These are phyloP conservation scores for Hipparchia sbordonii DNA, from an alignment of 2,888 invertebrate species.

Conservation along the genomic window DNA sequence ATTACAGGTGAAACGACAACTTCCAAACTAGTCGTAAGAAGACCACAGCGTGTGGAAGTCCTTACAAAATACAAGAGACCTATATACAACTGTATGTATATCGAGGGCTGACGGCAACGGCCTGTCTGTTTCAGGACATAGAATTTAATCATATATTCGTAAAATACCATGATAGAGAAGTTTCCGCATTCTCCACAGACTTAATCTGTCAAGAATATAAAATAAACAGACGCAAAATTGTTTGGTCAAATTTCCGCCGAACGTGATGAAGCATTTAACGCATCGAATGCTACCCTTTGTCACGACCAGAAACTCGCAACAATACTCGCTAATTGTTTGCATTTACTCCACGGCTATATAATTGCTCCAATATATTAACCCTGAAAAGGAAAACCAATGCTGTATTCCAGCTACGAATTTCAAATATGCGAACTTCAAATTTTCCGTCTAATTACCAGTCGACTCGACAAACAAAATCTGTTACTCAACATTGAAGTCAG, in stretches of 20 bases:
- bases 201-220: slow-evolving; percentile 21
- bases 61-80: too few relatives aligned
- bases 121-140: too few relatives aligned
- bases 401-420: slow-evolving; percentile 7
- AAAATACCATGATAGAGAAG: not conserved
- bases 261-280: slow-evolving; percentile 61
- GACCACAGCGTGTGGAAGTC: too few relatives aligned
- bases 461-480: slow-evolving; percentile 21
- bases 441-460: slow-evolving; percentile 18
- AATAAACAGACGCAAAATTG: slow-evolving; percentile 37
- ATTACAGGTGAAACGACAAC: too few relatives aligned
- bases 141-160: not conserved
- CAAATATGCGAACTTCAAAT: slow-evolving; percentile 6
- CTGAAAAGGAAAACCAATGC: slow-evolving; percentile 19
- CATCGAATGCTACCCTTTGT: slow-evolving; percentile 53
- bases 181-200: not conserved
- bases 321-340: slow-evolving; percentile 56
- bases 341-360: slow-evolving; percentile 48
- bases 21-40: too few relatives aligned
- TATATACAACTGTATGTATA: too few relatives aligned
- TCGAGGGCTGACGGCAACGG: too few relatives aligned
- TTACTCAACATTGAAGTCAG: slow-evolving; percentile 15
- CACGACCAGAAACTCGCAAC: slow-evolving; percentile 52
- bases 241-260: slow-evolving; percentile 42
- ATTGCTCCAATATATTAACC: slow-evolving; percentile 38